Base-by-base conservation (phyloP, 1,140 invertebrate genomes). In the Bombus haemorrhoidalis region DNA sequence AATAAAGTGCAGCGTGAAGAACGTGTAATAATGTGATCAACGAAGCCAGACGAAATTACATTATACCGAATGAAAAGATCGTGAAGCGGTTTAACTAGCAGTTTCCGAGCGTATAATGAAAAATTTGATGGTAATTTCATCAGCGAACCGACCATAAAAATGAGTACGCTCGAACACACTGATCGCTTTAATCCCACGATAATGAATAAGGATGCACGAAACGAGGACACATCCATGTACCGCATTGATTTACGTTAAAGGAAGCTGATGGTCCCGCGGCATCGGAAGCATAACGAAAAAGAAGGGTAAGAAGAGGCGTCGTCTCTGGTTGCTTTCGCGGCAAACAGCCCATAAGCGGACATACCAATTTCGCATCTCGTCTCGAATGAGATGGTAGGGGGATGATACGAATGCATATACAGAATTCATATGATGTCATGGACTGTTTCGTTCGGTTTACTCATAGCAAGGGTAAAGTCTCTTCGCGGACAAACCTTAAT, bases 341-440 rank as follows among this genome's bases (percentile, higher is more conserved):
- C 78, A 68, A 85, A 74, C 43, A 43, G 22, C 41, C 87, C 87
- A 89, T 89, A 89, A 83, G 43, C 66, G 87, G 87, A 25, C 79
- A 81, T 71, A 73, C 87, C 75, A 90, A 90, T 87, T 84, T 85
- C 64, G 34, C 66, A 53, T 53, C 18, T 53, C 47, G 47, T 53
- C 47, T 22, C 47, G 68, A 15, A 28, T 57, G 37, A 34, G 28
- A 18, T 39, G 76, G 81, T 77, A 75, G 73, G 73, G 72, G 87
- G 64, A 81, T 74, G 72, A 43, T 83, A 37, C 72, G 81, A 69
- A 43, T 85, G 83, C 89, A 89, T 93, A 86, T 91, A 82, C 89
- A 90, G 91, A 47, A 47, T 47, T 41, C 83, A 28, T 83, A 85
- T 93, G 93, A 93, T 92, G 92, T 93, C 92, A 93, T 47, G 87